These are phyloP conservation scores for Gephyroberyx darwinii DNA, from an alignment of 2,797 vertebrate species.

Conservation along the genomic window DNA sequence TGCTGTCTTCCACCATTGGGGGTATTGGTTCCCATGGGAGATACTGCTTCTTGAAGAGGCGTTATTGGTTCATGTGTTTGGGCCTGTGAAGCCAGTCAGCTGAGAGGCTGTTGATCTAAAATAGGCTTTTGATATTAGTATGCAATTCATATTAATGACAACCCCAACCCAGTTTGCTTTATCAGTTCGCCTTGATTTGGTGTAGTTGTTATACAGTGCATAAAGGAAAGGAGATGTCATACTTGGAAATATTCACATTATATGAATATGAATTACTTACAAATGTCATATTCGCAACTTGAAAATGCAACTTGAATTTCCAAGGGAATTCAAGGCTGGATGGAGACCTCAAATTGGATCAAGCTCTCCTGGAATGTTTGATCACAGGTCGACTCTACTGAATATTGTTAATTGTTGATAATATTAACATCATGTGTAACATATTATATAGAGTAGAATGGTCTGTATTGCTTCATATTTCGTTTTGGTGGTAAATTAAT, in stretches of 20 bases:
- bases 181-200: conserved; percentile 1
- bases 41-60: conserved; percentile 30
- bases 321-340: neutral
- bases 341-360: neutral
- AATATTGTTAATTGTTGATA: conserved; percentile 6
- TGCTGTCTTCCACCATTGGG: neutral
- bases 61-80: conserved; percentile 38
- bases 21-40: conserved; percentile 19
- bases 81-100: conserved; percentile 12
- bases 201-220: conserved; percentile 21
- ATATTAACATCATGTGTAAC: conserved; percentile 14
- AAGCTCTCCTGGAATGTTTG: neutral
- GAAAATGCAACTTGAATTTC: conserved; percentile 2
- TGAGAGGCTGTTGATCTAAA: neutral
- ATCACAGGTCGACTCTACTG: conserved; percentile 5
- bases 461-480: neutral
- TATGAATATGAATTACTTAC: conserved; percentile 11
- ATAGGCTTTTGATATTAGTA: conserved; percentile 4
- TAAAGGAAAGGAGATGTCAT: neutral
- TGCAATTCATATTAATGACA: conserved; percentile 22
- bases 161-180: neutral
- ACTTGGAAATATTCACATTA: neutral
- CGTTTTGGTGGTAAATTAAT: conserved; percentile 39
- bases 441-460: neutral
- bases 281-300: neutral